Evolutionary conservation across 2,113 vertebrate genomes (phyloP).

Genomic region (Corydoras sp.): DNA sequence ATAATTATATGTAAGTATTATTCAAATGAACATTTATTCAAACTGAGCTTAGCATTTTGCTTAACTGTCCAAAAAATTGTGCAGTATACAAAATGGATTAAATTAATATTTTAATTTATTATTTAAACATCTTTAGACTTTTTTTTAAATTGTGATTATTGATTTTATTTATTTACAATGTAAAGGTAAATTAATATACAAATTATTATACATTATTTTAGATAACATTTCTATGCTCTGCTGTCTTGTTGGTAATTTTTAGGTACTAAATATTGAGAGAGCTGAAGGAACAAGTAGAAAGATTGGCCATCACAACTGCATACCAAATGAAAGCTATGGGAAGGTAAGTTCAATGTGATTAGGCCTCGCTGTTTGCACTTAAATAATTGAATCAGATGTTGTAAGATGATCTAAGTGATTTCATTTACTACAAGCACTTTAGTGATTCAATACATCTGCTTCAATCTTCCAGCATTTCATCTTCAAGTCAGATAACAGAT

Average conservation of each 20-base stretch:
- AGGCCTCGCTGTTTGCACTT: background rate
- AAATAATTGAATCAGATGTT: background rate
- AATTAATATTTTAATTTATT: too few relatives aligned
- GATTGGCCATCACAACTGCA: conserved; percentile 40
- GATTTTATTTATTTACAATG: too few relatives aligned
- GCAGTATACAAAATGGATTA: too few relatives aligned
- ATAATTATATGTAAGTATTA: too few relatives aligned
- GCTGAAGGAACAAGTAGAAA: conserved; percentile 10
- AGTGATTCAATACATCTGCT: background rate
- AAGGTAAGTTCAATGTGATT: conserved; percentile 26
- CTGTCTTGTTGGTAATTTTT: conserved; percentile 1
- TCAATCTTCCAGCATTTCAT: background rate
- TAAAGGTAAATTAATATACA: background rate
- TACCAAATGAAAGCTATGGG: conserved; percentile 32
- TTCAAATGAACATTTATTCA: too few relatives aligned
- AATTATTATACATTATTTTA: background rate
- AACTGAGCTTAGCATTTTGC: too few relatives aligned
- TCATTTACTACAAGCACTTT: background rate
- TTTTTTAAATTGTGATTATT: too few relatives aligned
- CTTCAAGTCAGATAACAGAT: background rate
- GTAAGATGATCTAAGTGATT: conserved; percentile 7
- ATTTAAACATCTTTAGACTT: too few relatives aligned
- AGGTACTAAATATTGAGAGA: conserved; percentile 31
- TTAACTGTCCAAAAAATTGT: too few relatives aligned
- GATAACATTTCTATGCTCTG: background rate